Percentiles rank a stretch among this genome's conserved stretches.
Conservation (phyloP, 1,140 invertebrate species). For the Cotesia typhae region DNA sequence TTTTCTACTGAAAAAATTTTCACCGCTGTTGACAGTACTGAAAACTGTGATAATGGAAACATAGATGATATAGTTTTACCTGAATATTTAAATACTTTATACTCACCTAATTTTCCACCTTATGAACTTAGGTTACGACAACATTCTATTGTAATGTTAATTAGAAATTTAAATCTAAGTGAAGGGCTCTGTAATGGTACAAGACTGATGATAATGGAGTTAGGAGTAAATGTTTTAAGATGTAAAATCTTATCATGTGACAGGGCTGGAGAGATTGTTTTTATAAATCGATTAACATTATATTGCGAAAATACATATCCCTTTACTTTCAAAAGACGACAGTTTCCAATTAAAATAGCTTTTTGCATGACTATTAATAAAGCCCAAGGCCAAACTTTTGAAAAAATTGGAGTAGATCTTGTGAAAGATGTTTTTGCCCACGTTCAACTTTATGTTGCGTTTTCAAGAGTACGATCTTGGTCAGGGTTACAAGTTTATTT, state of each 20-base stretch:
- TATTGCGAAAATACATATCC: conserved; percentile 5
- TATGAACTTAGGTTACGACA: too few relatives aligned
- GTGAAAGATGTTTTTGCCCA: conserved; percentile 41
- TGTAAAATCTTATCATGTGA: conserved; percentile 31
- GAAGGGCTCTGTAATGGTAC: conserved; percentile 38
- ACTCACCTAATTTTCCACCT: too few relatives aligned
- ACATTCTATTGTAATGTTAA: conserved; percentile 19
- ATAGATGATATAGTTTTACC: conserved; percentile 21
- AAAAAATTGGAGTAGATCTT: conserved; percentile 46
- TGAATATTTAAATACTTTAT: conserved; percentile 37
- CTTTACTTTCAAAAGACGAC: conserved; percentile 36
- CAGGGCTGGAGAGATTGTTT: conserved; percentile 32
- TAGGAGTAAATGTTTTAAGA: conserved; percentile 38
- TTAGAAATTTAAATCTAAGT: too few relatives aligned
- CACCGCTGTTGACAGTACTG: conserved; percentile 24
- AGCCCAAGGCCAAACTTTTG: conserved; percentile 51
- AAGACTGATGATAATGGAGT: conserved; percentile 35
- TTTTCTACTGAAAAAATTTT: too few relatives aligned
- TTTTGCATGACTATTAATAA: conserved; percentile 67
- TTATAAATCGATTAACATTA: conserved; percentile 35
- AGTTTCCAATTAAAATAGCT: conserved; percentile 53
- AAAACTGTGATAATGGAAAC: conserved; percentile 22
- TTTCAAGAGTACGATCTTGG: conserved; percentile 39
- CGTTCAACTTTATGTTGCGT: conserved; percentile 51
- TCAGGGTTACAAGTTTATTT: conserved; percentile 15